Evolutionary conservation across 2,113 vertebrate species (phyloP).

Genomic region (Canis aureus): DNA sequence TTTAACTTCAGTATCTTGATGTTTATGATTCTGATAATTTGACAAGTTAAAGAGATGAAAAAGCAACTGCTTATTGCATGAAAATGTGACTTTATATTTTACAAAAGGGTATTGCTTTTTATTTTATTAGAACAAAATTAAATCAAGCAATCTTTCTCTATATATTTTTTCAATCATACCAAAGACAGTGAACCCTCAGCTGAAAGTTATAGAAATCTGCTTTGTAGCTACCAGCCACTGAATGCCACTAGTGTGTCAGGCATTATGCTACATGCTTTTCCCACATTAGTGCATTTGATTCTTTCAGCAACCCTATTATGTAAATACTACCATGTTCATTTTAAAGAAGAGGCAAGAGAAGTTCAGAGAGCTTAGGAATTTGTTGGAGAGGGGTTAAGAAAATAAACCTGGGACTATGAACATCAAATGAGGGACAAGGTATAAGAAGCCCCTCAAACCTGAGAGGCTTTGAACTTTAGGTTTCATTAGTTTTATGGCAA

Average conservation of each 20-base stretch:
- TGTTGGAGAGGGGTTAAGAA: not conserved
- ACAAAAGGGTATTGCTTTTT: not conserved
- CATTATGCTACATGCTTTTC: not conserved
- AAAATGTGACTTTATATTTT: not conserved
- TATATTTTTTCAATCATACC: not conserved
- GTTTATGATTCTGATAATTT: not conserved
- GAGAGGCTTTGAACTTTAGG: not conserved
- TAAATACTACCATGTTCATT: not conserved
- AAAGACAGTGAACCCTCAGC: not conserved
- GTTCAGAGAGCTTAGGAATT: not conserved
- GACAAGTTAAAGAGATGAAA: not conserved
- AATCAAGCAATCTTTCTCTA: not conserved
- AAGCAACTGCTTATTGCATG: not conserved
- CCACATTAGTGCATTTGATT: not conserved
- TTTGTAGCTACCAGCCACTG: not conserved
- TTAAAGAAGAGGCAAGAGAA: not conserved
- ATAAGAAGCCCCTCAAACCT: not conserved
- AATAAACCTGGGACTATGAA: not conserved
- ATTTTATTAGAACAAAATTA: constrained; percentile 45
- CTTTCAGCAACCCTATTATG: not conserved
- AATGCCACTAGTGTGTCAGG: not conserved
- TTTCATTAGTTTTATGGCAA: not conserved
- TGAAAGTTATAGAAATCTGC: not conserved
- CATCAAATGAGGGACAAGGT: not conserved
- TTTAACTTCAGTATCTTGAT: constrained; percentile 11